Evolutionary conservation across 2,113 vertebrate species (phyloP).

Genomic region (Acanthisitta chloris): DNA sequence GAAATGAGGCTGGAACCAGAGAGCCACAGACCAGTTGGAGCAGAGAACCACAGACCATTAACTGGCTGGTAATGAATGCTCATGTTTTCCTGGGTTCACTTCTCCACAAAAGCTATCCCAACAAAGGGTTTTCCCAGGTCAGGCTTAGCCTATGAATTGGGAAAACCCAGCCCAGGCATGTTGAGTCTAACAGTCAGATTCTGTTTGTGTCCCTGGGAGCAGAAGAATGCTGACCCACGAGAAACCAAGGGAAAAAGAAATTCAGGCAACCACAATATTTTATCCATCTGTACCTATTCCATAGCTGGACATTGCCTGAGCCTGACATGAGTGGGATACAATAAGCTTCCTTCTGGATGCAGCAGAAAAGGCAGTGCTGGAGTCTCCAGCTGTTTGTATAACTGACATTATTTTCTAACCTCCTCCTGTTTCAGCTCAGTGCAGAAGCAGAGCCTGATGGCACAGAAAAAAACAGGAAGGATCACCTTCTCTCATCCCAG

Average conservation of each 20-base stretch:
- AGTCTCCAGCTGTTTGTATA: neutral
- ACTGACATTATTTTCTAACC: neutral
- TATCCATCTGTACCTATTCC: neutral
- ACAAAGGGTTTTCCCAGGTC: neutral
- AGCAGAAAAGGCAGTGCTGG: neutral
- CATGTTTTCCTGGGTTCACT: neutral
- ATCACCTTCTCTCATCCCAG: neutral
- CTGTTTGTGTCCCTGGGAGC: neutral
- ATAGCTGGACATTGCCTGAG: neutral
- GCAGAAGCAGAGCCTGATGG: neutral
- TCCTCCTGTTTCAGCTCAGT: neutral
- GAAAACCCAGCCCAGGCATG: neutral
- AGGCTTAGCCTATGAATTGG: neutral
- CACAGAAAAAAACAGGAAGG: neutral
- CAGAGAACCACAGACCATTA: neutral
- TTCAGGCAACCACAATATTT: neutral
- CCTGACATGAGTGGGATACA: neutral
- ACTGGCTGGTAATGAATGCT: neutral
- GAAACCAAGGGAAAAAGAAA: neutral
- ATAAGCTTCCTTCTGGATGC: neutral
- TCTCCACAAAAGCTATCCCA: neutral
- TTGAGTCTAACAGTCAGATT: fast-evolving
- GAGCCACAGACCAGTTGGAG: neutral
- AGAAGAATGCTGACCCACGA: neutral
- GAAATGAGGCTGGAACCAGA: fast-evolving